phyloP scores from a whole-genome alignment of 2,888 invertebrate species.

The Spicauda simplicius region DNA sequence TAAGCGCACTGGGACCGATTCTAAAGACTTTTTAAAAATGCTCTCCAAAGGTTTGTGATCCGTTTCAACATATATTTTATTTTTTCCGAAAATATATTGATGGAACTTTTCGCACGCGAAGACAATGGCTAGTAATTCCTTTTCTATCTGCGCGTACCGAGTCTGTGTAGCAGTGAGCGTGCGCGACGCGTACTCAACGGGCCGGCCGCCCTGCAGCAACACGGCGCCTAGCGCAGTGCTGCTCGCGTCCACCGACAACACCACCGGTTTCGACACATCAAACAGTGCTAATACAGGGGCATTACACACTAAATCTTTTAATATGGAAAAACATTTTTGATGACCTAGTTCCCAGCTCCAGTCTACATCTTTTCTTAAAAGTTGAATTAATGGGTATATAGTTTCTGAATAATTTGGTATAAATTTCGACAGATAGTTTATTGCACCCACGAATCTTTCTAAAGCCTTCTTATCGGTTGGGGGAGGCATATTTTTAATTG shows the following conservation, averaged over 20 bases:
- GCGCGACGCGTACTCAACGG: constrained; percentile 37
- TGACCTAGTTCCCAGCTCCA: too few relatives aligned
- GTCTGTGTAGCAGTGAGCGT: neutral
- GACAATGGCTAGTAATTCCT: neutral
- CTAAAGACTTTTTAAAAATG: neutral
- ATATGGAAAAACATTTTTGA: too few relatives aligned
- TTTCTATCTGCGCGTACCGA: neutral
- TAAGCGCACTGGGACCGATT: neutral
- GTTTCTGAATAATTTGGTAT: too few relatives aligned
- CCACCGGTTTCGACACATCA: constrained; percentile 17
- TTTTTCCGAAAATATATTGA: neutral
- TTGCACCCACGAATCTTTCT: too few relatives aligned
- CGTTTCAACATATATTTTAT: neutral
- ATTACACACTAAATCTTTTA: too few relatives aligned
- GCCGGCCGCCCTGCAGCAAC: constrained; percentile 39
- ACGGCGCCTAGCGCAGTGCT: constrained; percentile 24
- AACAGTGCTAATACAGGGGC: constrained; percentile 3
- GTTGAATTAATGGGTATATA: too few relatives aligned
- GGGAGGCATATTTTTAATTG: too few relatives aligned
- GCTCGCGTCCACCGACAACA: constrained; percentile 11
- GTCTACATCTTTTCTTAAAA: too few relatives aligned
- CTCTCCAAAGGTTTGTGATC: constrained; percentile 6
- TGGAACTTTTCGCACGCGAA: constrained; percentile 3
- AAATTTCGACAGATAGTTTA: too few relatives aligned
- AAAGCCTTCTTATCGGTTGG: too few relatives aligned